Base-by-base conservation (phyloP, 1,140 invertebrate genomes). In the Heliconius himera region DNA sequence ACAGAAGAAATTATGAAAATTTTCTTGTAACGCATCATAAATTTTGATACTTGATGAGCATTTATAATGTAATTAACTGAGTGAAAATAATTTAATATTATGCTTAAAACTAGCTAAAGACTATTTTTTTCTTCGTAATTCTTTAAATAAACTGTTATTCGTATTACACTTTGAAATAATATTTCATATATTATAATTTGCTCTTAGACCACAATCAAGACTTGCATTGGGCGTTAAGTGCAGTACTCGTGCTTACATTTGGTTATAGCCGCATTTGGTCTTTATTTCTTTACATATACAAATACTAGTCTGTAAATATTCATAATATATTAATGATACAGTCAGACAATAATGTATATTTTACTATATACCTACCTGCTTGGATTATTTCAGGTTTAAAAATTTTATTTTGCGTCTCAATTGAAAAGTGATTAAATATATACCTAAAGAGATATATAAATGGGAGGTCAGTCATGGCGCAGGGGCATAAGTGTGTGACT, bases 201-300 rank as follows among this genome's bases (percentile, higher is more conserved):
- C 56, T 76, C 74, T 38, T 66, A 60, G 54, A 66, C 74, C 56
- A 60, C 54, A 66, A 75, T 75, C 8, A 22, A 38, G 54, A 75
- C 70, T 75, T 66, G 54, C 60, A 38, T n/a, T 8, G 8, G 49
- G 60, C 16, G 74, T 22, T 70, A 76, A 76, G 60, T 76, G 74
- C 74, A 70, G 8, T 60, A 70, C 74, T 75, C 73, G 8, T 66
- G 60, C 3, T 20, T 66, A 29, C 36, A 66, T 41, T 66, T 66
- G 26, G 56, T 29, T 49, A 26, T 33, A 38, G 36, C 38, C 56
- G 41, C 38, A 8, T 41, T 75, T 38, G 60, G 36, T 49, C 38
- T 76, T 70, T 70, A 9, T 41, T 76, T 76, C 36, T 46, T 49
- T 70, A 41, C 60, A 66, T n/a, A 56, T n/a, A 8, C 20, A 22